A percentile compares a stretch with the other conserved stretches of the same genome.
These are phyloP conservation scores for Agrochola lychnidis DNA, from an alignment of 2,888 invertebrate genomes.

Conservation along the genomic window DNA sequence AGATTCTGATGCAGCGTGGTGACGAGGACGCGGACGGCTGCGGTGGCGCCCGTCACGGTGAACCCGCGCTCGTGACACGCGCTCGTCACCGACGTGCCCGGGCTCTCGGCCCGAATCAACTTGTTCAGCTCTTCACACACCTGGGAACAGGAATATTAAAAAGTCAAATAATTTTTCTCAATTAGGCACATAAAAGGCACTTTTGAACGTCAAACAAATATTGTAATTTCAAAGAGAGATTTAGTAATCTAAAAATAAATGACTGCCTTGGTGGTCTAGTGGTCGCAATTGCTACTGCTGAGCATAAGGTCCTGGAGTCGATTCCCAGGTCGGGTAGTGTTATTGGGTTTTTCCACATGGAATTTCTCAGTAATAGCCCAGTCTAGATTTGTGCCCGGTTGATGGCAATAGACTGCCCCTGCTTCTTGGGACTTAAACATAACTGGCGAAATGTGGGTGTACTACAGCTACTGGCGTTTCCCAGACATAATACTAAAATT, in stretches of 20 bases:
- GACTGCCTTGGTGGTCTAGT: no score
- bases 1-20: constrained; percentile 98
- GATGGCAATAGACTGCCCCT: neutral
- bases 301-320: no score
- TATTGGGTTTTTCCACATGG: neutral
- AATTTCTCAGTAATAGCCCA: neutral
- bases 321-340: neutral
- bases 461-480: no score
- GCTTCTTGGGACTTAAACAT: neutral
- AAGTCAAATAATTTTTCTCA: no score
- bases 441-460: neutral
- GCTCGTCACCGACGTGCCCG: constrained; percentile 73
- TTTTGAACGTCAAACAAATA: no score
- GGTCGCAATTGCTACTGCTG: no score
- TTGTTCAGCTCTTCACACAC: constrained; percentile 95
- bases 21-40: constrained; percentile 96
- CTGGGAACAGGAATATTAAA: constrained; percentile 67
- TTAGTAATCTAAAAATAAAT: neutral
- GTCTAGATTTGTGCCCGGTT: neutral
- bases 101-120: constrained; percentile 82
- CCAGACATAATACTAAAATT: no score
- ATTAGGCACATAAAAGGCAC: no score
- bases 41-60: constrained; percentile 95
- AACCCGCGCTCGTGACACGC: constrained; percentile 92
- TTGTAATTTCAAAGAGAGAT: neutral